Percentiles rank a stretch among this genome's conserved stretches.
phyloP scores from a whole-genome alignment of 2,888 invertebrate genomes.

The Agrotis puta region DNA sequence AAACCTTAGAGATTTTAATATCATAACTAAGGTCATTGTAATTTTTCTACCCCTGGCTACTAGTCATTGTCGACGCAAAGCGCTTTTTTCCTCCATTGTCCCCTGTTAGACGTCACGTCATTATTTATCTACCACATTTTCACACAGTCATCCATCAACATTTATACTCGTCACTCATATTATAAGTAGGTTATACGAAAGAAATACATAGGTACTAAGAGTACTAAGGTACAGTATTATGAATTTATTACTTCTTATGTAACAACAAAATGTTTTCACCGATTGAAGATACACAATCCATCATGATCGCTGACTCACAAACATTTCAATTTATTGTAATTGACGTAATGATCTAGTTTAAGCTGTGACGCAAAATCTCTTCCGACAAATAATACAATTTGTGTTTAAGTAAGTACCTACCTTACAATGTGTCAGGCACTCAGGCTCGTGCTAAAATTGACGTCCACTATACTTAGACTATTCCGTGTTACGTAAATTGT shows the following conservation, averaged over 20 bases:
- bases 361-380: constrained; percentile 31
- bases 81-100: too few species aligned
- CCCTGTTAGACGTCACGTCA: too few species aligned
- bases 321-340: constrained; percentile 57
- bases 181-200: too few species aligned
- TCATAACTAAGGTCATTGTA: not conserved
- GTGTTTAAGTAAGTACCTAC: constrained; percentile 22
- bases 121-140: too few species aligned
- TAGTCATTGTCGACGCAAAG: too few species aligned
- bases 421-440: constrained; percentile 22
- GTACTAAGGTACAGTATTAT: too few species aligned
- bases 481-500: constrained; percentile 1
- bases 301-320: constrained; percentile 34
- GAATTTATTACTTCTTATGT: too few species aligned
- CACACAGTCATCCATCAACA: too few species aligned
- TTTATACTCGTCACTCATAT: too few species aligned
- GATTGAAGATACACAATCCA: constrained; percentile 16
- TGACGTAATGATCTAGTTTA: constrained; percentile 45
- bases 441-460: constrained; percentile 16
- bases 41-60: too few species aligned
- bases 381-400: constrained; percentile 33
- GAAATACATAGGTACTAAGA: too few species aligned
- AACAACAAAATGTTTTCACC: not conserved
- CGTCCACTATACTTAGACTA: not conserved
- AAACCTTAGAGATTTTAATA: not conserved